Evolutionary conservation across 2,797 vertebrate genomes (phyloP).

Genomic region (Chanos chanos): DNA sequence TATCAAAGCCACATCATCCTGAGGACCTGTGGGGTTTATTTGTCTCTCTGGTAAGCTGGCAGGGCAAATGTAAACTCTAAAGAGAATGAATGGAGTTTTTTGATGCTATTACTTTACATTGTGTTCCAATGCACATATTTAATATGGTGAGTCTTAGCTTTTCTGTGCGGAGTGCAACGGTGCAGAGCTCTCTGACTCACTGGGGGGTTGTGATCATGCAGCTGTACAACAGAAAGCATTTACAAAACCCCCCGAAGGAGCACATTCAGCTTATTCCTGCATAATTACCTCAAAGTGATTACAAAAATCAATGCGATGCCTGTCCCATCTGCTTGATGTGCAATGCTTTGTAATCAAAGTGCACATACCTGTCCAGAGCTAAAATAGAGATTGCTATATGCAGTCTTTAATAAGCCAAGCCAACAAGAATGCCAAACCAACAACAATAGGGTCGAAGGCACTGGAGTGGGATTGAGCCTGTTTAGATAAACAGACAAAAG

Average conservation of each 20-base stretch:
- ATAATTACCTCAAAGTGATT: slow-evolving; percentile 70
- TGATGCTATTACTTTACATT: slow-evolving; percentile 52
- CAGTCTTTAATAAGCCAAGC: slow-evolving; percentile 13
- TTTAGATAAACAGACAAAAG: slow-evolving; percentile 35
- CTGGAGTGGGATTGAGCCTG: slow-evolving; percentile 26
- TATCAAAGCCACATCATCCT: background rate
- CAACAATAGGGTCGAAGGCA: background rate
- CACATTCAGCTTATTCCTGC: slow-evolving; percentile 62
- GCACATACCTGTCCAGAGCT: slow-evolving; percentile 49
- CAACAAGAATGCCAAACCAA: background rate
- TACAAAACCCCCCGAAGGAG: slow-evolving; percentile 43
- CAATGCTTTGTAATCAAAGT: slow-evolving; percentile 53
- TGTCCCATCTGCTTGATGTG: slow-evolving; percentile 47
- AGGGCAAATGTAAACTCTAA: slow-evolving; percentile 48
- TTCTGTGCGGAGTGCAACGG: slow-evolving; percentile 42
- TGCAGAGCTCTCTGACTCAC: slow-evolving; percentile 46
- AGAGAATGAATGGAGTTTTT: slow-evolving; percentile 36
- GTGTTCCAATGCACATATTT: slow-evolving; percentile 50
- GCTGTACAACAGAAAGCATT: slow-evolving; percentile 55
- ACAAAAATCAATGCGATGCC: slow-evolving; percentile 61
- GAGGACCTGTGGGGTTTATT: background rate
- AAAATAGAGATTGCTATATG: background rate
- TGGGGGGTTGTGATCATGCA: slow-evolving; percentile 58
- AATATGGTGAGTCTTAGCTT: slow-evolving; percentile 39
- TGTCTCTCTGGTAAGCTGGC: background rate